Base-by-base conservation (phyloP, 2,888 invertebrate species). In the Chrysina gloriosa region DNA sequence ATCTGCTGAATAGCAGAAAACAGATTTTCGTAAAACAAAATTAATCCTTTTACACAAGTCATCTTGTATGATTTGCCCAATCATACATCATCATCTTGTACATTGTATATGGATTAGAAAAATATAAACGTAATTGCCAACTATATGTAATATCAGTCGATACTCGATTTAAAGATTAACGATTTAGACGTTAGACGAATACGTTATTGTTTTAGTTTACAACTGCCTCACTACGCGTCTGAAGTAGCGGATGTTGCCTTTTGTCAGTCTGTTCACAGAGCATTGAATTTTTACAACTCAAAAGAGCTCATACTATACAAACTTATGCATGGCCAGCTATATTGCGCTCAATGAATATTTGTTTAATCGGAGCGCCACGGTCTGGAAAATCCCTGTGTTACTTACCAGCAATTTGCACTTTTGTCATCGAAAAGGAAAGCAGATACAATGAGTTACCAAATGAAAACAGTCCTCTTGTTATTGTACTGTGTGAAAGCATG, bases 381-480 rank as follows among this genome's bases (percentile, higher is more conserved):
- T 86, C 88, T 61, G 92, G 92, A 0, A 92, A 93, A 83, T 92
- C 93, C 0, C 81, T 90, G 75, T 89, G 90, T 0, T 93, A 91
- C 77, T 78, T 91, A 23, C 88, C 92, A 9, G 88, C 92, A 0
- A 80, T 94, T 2, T 85, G 90, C 58, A 88, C 89, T 54, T 84
- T 87, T 63, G 80, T 92, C 3, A 79, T 84, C 11, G 86, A 88
- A 76, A 80, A 78, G 27, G 77, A 79, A 2, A 85, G 88, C 73
- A 77, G 80, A 31, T 82, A 81, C 56, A 50, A 63, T 23, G 74
- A 77, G 1, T 76, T 84, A 11, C 77, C 78, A 0, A 76, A 82
- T n/a, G 83, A 85, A 16, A 84, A 84, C 39, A 89, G 89, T 29
- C 92, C 93, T 0, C 82, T 87, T 9, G 87, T 86, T 14, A 83